Evolutionary conservation across 2,888 invertebrate species (phyloP), one percentile per base, ranked within the genome.

Genomic region (Laspeyria flexula): DNA sequence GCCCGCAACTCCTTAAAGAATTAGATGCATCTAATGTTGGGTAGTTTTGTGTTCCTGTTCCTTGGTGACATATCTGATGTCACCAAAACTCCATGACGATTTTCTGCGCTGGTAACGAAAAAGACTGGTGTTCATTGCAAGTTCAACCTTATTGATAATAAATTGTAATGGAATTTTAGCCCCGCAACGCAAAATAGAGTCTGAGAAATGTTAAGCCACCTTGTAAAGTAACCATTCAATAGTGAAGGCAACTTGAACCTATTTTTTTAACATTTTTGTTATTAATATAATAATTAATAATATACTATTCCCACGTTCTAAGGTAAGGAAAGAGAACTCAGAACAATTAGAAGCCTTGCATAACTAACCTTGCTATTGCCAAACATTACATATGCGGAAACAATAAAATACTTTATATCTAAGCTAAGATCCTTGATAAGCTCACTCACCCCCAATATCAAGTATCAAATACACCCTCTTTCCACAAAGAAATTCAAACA

Each of bases 301-400:
- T 1, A 39, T 7, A 25, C 1, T 35, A 33, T 40, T 50, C 50
- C 37, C 45, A 52, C 45, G 37, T 30, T 25, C 9, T 33, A 43
- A 30, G 13, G 33, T 33, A 39, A 16, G 25, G 11, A 31, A 45
- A 27, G 9, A 21, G 0, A 48, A 35, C 7, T 12, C 31, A 40
- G 41, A 51, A 66, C 66, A 67, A 66, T 67, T 10, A 18, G 30
- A 59, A 43, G 51, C 71, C 64, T 67, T 60, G 64, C 52, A 49
- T 56, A 53, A 23, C 51, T 25, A 51, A 60, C 60, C 67, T 57
- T 35, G 27, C 30, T 16, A 37, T 41, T 38, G 30, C 38, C 30
- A 29, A 44, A 37, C n/a, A 13, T 13, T 30, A 23, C n/a, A 29
- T 21, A 23, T 10, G 11, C 11, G 27, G 9, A 21, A 25, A 13